A percentile compares a stretch with the other conserved stretches of the same genome.
Evolutionary conservation across 2,797 vertebrate species (phyloP).

Genomic region (Taenioides sp.): DNA sequence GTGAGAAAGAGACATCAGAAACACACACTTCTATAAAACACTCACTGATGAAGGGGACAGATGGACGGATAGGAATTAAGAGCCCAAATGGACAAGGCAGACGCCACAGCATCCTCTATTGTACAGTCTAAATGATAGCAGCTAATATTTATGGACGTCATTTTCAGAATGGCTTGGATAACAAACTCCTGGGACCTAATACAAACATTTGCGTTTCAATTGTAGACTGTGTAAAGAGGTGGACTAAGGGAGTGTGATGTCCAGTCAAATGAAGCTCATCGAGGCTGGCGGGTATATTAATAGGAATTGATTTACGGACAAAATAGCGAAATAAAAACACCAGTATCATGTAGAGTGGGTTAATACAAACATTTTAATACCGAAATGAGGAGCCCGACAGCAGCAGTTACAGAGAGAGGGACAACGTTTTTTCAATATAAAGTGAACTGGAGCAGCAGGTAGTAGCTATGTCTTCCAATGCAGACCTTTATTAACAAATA

Average conservation of each 20-base stretch:
- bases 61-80: not conserved
- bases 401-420: too few species aligned
- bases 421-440: too few species aligned
- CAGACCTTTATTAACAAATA: not conserved
- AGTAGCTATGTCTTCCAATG: too few species aligned
- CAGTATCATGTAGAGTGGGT: too few species aligned
- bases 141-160: not conserved
- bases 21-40: constrained; percentile 19
- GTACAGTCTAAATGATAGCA: not conserved
- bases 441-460: too few species aligned
- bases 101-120: not conserved
- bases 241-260: too few species aligned
- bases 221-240: not conserved
- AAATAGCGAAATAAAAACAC: too few species aligned
- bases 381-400: too few species aligned
- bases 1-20: constrained; percentile 14
- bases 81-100: not conserved
- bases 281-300: too few species aligned
- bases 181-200: not conserved
- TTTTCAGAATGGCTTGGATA: not conserved
- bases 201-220: not conserved
- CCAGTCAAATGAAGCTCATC: too few species aligned
- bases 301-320: too few species aligned
- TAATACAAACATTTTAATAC: too few species aligned
- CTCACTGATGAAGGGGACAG: not conserved